Base-by-base conservation (phyloP, 2,113 vertebrate genomes). In the Notothenia rossii region DNA sequence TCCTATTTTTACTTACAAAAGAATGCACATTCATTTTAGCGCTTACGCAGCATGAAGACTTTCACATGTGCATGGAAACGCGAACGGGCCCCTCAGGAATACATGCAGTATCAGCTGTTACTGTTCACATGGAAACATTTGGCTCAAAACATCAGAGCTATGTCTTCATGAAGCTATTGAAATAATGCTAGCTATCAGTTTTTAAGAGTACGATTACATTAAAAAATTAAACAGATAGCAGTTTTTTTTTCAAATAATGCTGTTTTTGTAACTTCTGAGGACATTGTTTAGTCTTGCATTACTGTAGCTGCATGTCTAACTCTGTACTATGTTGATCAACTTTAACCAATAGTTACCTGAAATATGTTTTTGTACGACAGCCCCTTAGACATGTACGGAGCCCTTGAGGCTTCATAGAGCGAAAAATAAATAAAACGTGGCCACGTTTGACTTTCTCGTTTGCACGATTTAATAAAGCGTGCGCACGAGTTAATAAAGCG, bases 91-190 rank as follows among this genome's bases (percentile, higher is more conserved):
- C 51, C 4, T 54, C 12, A n/a, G 13, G 54, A 55, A 50, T n/a
- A 13, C 22, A 59, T 56, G 36, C 20, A 15, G 65, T 15, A 74
- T 53, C 81, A 71, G 55, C 78, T 78, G 65, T 68, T 62, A 9
- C 61, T 45, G 64, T 20, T 70, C 18, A 74, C 45, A 7, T 61
- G 43, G 0, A 59, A 62, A 51, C 46, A 25, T 66, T 20, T 20
- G 54, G 43, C 29, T 58, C 29, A 60, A 11, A 18, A 6, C 40
- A 49, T 58, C n/a, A 55, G 1, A 51, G 64, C 22, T 46, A 29
- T 45, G 29, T 25, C n/a, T 18, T 80, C 29, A 56, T 1, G 9
- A 22, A 49, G 22, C 7, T 15, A 60, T 43, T 56, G 6, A 45
- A 45, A 5, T 9, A 40, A 2, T 7, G 48, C 9, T 14, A 33